These are phyloP conservation scores for Chelon labrosus DNA, from an alignment of 2,797 vertebrate genomes.

Conservation along the genomic window DNA sequence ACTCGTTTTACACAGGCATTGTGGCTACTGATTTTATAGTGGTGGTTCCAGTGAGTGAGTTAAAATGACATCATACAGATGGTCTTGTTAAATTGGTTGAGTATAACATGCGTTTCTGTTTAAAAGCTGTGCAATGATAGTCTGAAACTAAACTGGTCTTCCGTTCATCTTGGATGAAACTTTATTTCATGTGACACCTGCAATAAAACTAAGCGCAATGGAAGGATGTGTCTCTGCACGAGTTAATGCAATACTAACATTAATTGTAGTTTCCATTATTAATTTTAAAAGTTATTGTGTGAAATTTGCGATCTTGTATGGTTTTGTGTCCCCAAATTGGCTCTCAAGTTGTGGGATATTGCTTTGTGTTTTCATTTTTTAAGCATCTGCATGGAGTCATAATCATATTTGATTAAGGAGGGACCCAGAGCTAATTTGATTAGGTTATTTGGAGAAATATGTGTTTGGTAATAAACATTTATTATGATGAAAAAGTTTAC, in stretches of 20 bases:
- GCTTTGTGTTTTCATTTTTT: conserved; percentile 75
- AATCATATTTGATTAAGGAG: conserved; percentile 81
- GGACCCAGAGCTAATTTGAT: conserved; percentile 84
- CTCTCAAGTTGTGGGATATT: conserved; percentile 71
- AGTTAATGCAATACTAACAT: conserved; percentile 43
- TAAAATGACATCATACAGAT: conserved; percentile 78
- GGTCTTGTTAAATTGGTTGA: conserved; percentile 71
- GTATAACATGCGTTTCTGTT: conserved; percentile 56
- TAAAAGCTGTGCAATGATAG: conserved; percentile 51
- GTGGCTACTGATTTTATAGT: conserved; percentile 65
- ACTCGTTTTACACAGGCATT: conserved; percentile 61
- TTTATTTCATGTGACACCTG: conserved; percentile 60
- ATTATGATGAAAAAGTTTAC: conserved; percentile 86
- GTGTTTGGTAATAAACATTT: conserved; percentile 83
- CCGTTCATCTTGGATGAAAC: conserved; percentile 44
- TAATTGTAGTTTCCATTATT: conserved; percentile 48
- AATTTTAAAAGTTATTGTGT: conserved; percentile 58
- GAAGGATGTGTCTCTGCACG: neutral
- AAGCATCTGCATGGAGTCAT: conserved; percentile 76
- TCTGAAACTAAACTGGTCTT: conserved; percentile 45
- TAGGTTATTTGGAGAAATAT: conserved; percentile 83
- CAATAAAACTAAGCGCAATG: conserved; percentile 25
- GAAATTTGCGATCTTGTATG: conserved; percentile 46
- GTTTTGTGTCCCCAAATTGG: conserved; percentile 68
- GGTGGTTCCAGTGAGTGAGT: conserved; percentile 72